Evolutionary conservation across 2,888 invertebrate species (phyloP).

Genomic region (Eristalinus sepulchralis): DNA sequence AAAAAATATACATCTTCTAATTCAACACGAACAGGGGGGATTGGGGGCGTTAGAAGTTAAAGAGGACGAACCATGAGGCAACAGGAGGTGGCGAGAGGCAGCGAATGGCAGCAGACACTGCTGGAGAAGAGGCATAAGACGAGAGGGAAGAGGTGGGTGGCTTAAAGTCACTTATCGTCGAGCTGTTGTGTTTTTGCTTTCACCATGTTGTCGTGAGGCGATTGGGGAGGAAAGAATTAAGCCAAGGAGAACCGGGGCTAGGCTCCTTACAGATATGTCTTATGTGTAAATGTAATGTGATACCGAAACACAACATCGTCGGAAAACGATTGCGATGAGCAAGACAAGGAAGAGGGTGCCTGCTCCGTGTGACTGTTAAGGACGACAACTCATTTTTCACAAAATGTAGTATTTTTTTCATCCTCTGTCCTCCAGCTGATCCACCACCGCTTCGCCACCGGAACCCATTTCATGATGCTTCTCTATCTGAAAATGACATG

Average conservation of each 20-base stretch:
- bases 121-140: too few species aligned
- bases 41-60: too few species aligned
- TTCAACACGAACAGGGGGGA: background rate
- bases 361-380: background rate
- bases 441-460: background rate
- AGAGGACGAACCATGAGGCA: too few species aligned
- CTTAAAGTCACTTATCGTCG: conserved; percentile 53
- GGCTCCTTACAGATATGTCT: conserved; percentile 22
- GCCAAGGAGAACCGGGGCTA: conserved; percentile 43
- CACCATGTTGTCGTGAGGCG: background rate
- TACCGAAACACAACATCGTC: conserved; percentile 41
- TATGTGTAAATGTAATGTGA: conserved; percentile 10
- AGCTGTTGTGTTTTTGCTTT: conserved; percentile 3
- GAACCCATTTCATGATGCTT: conserved; percentile 43
- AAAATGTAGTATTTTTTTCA: conserved; percentile 34
- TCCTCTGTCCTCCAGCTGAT: background rate
- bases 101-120: background rate
- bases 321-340: conserved; percentile 35
- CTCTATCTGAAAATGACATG: conserved; percentile 54
- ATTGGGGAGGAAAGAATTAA: conserved; percentile 15
- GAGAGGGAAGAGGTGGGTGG: background rate
- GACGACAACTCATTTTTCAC: conserved; percentile 62
- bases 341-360: background rate
- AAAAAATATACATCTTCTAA: conserved; percentile 39
- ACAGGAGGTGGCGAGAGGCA: background rate